phyloP scores from a whole-genome alignment of 2,797 vertebrate genomes.

The Salarias fasciatus region DNA sequence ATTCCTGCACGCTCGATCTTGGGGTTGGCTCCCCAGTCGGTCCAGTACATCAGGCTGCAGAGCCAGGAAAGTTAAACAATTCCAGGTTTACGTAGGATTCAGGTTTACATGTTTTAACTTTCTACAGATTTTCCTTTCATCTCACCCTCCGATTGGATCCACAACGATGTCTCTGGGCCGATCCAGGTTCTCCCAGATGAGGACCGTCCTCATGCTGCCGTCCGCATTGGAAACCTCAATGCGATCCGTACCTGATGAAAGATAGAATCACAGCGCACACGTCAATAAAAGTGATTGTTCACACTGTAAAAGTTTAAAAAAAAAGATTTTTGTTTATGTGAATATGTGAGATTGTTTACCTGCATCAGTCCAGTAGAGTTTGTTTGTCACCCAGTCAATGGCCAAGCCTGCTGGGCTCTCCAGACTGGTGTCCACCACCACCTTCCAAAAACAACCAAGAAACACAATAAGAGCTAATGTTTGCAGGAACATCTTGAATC shows the following conservation, averaged over 20 bases:
- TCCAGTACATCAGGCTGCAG: slow-evolving; percentile 97
- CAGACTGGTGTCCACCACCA: slow-evolving; percentile 95
- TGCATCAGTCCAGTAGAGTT: slow-evolving; percentile 98
- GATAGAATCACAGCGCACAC: neutral
- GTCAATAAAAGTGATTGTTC: no score
- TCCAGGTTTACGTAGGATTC: accelerated
- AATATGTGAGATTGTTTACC: slow-evolving; percentile 76
- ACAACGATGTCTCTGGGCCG: slow-evolving; percentile 98
- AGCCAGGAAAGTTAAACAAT: no score
- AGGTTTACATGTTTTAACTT: neutral
- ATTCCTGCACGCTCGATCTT: slow-evolving; percentile 98
- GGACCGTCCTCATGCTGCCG: slow-evolving; percentile 94
- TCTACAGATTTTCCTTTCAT: neutral
- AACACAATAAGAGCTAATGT: no score
- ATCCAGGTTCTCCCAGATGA: slow-evolving; percentile 98
- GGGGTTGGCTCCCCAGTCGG: slow-evolving; percentile 98
- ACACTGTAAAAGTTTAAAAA: no score
- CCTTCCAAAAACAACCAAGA: slow-evolving; percentile 68
- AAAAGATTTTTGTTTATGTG: no score
- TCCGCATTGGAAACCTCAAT: slow-evolving; percentile 96
- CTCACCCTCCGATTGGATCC: slow-evolving; percentile 94
- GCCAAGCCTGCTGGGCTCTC: slow-evolving; percentile 97
- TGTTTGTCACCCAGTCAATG: slow-evolving; percentile 96
- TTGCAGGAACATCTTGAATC: no score
- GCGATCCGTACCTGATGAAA: slow-evolving; percentile 90